Evolutionary conservation across 2,113 vertebrate species (phyloP), one percentile per base, ranked within the genome.

Genomic region (Archocentrus centrarchus): DNA sequence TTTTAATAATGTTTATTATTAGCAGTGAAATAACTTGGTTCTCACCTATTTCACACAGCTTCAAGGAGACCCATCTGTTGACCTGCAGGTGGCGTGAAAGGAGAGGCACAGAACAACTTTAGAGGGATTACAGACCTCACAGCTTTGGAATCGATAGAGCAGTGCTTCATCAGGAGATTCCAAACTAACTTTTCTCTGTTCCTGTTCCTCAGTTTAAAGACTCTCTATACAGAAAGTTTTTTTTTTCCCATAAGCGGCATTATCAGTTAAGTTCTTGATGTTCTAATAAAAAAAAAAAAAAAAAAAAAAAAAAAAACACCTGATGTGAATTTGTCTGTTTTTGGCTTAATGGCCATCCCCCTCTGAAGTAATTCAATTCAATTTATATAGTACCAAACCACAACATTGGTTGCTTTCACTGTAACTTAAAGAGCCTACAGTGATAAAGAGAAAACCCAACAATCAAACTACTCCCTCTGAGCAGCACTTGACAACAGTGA

Each of bases 41-140:
- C 95, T 96, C 93, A 99, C 98, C 98, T 4, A 97, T 86, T 0
- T 95, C 27, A 55, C 97, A 98, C 15, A 99, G 96, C 60, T 94
- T 96, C n/a, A 96, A 89, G 0, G 98, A 96, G 87, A 98, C 95
- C 0, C 0, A 18, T 82, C 93, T 95, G 95, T 99, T 99, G 76
- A 98, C 82, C 98, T 99, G 88, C 1, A 47, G 70, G 58, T 84
- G 64, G 10, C 5, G 15, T 41, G n/a, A 4, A 88, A 30, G 9
- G 11, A 53, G 5, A 58, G 27, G 80, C 13, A 75, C 17, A 80
- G 2, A 53, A 22, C 55, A 58, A 53, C 27, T 53, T 53, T 32
- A 24, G 50, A 55, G 7, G 17, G 18, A 70, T 50, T 50, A 4
- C 0, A 0, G 0, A 27, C 15, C 30, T 70, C 44, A 0, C 44